Percentiles rank a stretch among this genome's conserved stretches.
Evolutionary conservation across 2,113 vertebrate genomes (phyloP).

Genomic region (Promerops cafer): DNA sequence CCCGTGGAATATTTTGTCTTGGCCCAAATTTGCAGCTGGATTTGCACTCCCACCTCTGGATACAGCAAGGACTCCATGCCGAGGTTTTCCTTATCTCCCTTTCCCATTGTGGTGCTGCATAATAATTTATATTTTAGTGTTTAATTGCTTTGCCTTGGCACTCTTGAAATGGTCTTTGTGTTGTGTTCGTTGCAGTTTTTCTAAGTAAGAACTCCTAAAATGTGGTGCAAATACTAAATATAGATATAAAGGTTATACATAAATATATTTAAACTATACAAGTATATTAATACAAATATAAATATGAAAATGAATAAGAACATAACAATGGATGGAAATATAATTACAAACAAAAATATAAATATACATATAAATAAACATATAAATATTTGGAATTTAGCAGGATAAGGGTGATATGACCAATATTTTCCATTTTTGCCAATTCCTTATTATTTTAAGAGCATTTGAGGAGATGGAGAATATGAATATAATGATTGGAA

Average conservation of each 20-base stretch:
- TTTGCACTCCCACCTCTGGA: not conserved
- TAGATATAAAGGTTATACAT: too few species aligned
- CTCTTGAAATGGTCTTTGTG: not conserved
- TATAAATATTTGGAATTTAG: not conserved
- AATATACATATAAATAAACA: not conserved
- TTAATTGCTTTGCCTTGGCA: not conserved
- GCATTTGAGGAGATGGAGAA: not conserved
- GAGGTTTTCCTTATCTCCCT: not conserved
- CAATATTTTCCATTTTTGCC: not conserved
- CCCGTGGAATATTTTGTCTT: not conserved
- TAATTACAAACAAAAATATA: too few species aligned
- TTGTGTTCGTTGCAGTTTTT: not conserved
- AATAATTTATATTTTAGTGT: not conserved
- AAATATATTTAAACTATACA: too few species aligned
- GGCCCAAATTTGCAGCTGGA: not conserved
- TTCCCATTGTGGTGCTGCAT: not conserved
- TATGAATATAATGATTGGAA: not conserved
- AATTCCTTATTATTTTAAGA: not conserved
- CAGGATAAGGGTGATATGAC: not conserved
- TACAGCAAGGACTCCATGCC: not conserved
- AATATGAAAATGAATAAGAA: too few species aligned
- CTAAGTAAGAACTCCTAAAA: not conserved
- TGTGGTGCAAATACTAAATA: not conserved
- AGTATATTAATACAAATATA: not conserved
- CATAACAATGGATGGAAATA: too few species aligned